These are phyloP conservation scores for Neopelma chrysocephalum DNA, from an alignment of 2,797 vertebrate species.

Conservation along the genomic window DNA sequence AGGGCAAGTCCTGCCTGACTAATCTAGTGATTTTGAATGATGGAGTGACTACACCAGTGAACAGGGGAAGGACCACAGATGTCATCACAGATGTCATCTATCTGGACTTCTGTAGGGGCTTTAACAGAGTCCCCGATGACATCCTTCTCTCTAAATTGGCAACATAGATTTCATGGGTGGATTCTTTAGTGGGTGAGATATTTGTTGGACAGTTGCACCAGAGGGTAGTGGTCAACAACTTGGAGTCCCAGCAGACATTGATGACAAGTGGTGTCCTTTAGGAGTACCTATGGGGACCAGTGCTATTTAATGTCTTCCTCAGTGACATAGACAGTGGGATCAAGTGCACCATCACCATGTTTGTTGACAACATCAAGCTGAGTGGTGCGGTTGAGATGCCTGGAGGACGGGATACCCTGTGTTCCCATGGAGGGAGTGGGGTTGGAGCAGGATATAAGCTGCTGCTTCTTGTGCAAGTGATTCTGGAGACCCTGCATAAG, in stretches of 20 bases:
- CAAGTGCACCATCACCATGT: neutral
- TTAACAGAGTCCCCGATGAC: rapidly evolving
- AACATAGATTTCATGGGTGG: neutral
- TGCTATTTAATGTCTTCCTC: neutral
- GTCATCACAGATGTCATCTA: neutral
- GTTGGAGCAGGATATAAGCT: neutral
- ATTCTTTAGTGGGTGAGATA: neutral
- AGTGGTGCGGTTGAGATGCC: neutral
- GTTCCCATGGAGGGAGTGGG: neutral
- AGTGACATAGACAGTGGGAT: neutral
- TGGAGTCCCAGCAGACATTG: neutral
- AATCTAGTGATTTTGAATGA: neutral
- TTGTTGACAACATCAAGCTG: neutral
- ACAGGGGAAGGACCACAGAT: neutral
- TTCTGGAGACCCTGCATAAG: neutral
- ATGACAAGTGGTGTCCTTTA: neutral
- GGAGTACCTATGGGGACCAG: neutral
- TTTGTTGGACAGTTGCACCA: neutral
- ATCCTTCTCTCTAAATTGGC: neutral
- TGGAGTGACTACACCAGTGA: neutral
- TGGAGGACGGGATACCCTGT: neutral
- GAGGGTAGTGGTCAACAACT: rapidly evolving
- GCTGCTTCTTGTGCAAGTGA: neutral
- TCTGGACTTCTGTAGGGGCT: neutral
- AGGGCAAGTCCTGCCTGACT: neutral